These are phyloP conservation scores for Capitella teleta DNA, from an alignment of 1,140 invertebrate genomes.

Conservation along the genomic window DNA sequence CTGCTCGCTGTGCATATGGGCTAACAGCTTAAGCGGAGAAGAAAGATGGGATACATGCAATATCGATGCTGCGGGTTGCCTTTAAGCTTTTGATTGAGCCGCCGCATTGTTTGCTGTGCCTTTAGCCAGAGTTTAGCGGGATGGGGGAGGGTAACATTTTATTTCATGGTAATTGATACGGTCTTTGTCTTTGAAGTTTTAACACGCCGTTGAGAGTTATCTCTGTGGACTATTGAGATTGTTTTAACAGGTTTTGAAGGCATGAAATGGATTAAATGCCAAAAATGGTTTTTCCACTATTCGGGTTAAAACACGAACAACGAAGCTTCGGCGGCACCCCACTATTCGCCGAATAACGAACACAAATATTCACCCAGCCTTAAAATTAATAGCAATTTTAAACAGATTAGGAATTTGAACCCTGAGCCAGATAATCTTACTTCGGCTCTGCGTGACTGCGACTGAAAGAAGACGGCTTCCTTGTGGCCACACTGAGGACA, in stretches of 20 bases:
- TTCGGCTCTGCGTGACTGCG: conserved; percentile 87
- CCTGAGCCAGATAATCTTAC: conserved; percentile 27
- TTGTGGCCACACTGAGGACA: conserved; percentile 90
- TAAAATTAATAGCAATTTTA: not conserved
- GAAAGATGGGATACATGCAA: too few relatives aligned
- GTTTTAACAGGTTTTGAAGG: not conserved
- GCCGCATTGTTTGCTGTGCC: too few relatives aligned
- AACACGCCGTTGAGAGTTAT: too few relatives aligned
- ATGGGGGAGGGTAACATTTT: too few relatives aligned
- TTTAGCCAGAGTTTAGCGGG: too few relatives aligned
- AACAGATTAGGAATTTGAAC: not conserved
- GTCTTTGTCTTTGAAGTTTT: too few relatives aligned
- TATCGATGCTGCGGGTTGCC: too few relatives aligned
- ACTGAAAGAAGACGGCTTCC: conserved; percentile 89
- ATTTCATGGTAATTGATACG: too few relatives aligned
- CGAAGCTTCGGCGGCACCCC: not conserved
- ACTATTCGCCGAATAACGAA: not conserved
- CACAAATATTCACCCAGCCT: not conserved
- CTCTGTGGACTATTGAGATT: too few relatives aligned
- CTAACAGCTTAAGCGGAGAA: too few relatives aligned
- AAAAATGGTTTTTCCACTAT: not conserved
- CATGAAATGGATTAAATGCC: not conserved
- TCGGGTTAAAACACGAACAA: not conserved
- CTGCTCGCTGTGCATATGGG: too few relatives aligned
- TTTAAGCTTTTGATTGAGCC: too few relatives aligned